phyloP scores from a whole-genome alignment of 1,140 invertebrate genomes.

The Psilanteris sp. region DNA sequence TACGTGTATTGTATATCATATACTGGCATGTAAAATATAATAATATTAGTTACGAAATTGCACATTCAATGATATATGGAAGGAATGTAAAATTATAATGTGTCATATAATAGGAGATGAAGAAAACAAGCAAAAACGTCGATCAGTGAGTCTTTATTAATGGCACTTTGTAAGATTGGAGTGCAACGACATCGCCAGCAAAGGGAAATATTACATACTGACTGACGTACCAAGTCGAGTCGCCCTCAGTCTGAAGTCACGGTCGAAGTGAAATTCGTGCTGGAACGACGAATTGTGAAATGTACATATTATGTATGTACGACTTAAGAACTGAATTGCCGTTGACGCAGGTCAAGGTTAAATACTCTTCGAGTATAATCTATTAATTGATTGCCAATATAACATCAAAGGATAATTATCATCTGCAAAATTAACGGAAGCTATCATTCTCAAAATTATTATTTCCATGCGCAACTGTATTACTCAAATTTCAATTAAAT shows the following conservation, averaged over 20 bases:
- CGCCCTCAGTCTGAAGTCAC: conserved; percentile 71
- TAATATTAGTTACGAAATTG: conserved; percentile 22
- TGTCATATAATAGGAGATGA: conserved; percentile 20
- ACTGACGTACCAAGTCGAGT: conserved; percentile 52
- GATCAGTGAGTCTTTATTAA: conserved; percentile 30
- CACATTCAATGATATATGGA: background rate
- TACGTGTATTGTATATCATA: too few species aligned
- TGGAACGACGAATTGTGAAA: conserved; percentile 71
- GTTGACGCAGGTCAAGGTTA: conserved; percentile 72
- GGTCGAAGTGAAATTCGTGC: conserved; percentile 77
- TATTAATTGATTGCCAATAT: conserved; percentile 51
- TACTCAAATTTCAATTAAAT: background rate
- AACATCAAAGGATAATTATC: conserved; percentile 47
- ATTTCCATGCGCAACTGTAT: conserved; percentile 40
- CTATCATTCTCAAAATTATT: conserved; percentile 31
- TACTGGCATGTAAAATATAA: background rate
- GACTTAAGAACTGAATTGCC: conserved; percentile 68
- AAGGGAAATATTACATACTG: conserved; percentile 50
- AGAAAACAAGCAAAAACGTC: conserved; percentile 15
- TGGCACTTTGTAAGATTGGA: conserved; percentile 25
- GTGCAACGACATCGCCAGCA: conserved; percentile 48
- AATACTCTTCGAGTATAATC: conserved; percentile 46
- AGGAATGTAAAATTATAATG: conserved; percentile 25
- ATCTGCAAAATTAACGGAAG: conserved; percentile 47
- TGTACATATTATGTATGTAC: conserved; percentile 65